Conservation (phyloP, 2,797 vertebrate species). For the Vespertilio murinus region DNA sequence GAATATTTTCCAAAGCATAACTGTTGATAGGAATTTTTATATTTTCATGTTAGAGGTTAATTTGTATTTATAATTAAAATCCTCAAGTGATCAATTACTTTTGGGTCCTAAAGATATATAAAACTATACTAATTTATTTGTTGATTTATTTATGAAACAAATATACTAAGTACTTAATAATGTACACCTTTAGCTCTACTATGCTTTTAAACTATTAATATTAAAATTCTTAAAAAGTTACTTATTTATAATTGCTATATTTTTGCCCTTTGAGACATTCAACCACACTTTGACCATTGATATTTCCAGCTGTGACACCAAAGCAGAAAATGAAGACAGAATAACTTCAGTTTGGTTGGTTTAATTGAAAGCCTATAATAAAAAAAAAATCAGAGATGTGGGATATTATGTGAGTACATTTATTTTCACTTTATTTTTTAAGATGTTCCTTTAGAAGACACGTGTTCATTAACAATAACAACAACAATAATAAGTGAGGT, state of each 20-base stretch:
- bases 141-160: background rate
- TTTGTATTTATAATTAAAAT: conserved; percentile 32
- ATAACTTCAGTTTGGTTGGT: background rate
- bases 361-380: background rate
- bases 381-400: background rate
- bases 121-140: background rate
- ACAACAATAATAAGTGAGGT: background rate
- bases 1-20: background rate
- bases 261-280: background rate
- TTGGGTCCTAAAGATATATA: background rate
- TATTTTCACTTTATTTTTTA: background rate
- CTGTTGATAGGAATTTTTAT: background rate
- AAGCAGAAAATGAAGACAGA: background rate
- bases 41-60: background rate
- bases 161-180: background rate
- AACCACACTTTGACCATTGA: background rate
- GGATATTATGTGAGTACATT: background rate
- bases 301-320: background rate
- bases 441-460: background rate
- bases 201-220: background rate
- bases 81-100: background rate
- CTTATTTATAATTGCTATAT: background rate
- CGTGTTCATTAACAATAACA: background rate
- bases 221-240: background rate
- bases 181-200: background rate